Base-by-base conservation (phyloP, 2,797 vertebrate species). In the Rhinatrema bivittatum region DNA sequence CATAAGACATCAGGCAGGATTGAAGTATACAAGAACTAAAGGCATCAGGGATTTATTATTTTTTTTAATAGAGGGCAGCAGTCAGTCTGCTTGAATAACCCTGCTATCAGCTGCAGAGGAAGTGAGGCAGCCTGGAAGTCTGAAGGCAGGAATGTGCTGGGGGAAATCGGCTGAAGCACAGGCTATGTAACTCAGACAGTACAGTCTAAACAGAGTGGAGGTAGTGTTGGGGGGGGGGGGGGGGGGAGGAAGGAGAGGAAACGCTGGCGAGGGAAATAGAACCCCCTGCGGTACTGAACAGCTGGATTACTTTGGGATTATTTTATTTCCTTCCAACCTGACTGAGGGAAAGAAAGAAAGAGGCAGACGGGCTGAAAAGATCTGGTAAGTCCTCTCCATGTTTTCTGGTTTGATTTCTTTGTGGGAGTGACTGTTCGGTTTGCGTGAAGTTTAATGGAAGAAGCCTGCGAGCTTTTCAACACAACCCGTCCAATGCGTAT, bases 251-350 rank as follows among this genome's bases (percentile, higher is more conserved):
- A 39, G 29, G 45, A 7, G 53, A 40, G 32, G 43, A 67, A 61
- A 48, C 44, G 6, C 41, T 24, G 8, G 1, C 9, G 0, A 29
- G 2, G 36, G 42, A 11, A 16, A 2, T 1, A 34, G 37, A 22
- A 22, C 39, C 39, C 19, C 11, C 22, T 4, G n/a, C 27, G 34
- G 16, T n/a, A 36, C 13, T 25, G 20, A 36, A 13, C n/a, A 16
- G 10, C 34, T 26, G 34, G 34, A 18, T 19, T 18, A 14, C 7
- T 19, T 14, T 19, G n/a, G 64, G 58, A 54, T 57, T 56, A 52
- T 51, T n/a, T 41, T 16, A 36, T 68, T 70, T 76, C 70, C 76
- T 74, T n/a, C n/a, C n/a, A n/a, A n/a, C n/a, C n/a, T n/a, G n/a
- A n/a, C n/a, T n/a, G n/a, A n/a, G n/a, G n/a, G n/a, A n/a, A n/a